phyloP scores from a whole-genome alignment of 2,113 vertebrate genomes.

The Amphiprion ocellaris region DNA sequence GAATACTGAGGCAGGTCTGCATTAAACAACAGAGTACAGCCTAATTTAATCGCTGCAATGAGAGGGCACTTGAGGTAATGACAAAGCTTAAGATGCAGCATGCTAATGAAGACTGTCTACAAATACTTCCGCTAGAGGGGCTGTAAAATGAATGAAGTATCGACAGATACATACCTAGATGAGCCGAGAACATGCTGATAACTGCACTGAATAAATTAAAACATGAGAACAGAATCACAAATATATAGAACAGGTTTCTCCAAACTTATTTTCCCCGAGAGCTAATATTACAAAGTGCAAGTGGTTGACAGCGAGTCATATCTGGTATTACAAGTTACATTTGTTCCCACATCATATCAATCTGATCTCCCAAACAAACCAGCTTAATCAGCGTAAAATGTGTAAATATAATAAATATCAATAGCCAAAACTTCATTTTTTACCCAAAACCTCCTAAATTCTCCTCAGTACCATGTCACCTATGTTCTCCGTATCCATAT shows the following conservation, averaged over 20 bases:
- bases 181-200: background rate
- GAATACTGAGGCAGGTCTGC: slow-evolving; percentile 39
- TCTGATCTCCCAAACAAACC: too few species aligned
- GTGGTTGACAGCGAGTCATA: too few species aligned
- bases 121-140: slow-evolving; percentile 1
- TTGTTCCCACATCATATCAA: too few species aligned
- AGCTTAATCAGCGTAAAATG: too few species aligned
- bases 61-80: slow-evolving; percentile 27
- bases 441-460: too few species aligned
- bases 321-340: too few species aligned
- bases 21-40: slow-evolving; percentile 42
- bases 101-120: slow-evolving; percentile 41
- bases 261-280: background rate
- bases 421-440: too few species aligned
- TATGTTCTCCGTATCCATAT: too few species aligned
- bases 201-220: background rate
- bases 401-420: too few species aligned
- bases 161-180: background rate
- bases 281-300: too few species aligned
- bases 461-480: too few species aligned
- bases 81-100: slow-evolving; percentile 14
- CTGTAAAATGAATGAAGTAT: slow-evolving; percentile 6
- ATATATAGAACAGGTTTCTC: background rate
- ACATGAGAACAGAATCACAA: background rate
- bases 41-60: slow-evolving; percentile 25